A percentile compares a stretch with the other conserved stretches of the same genome.
These are phyloP conservation scores for Acipenser ruthenus DNA, from an alignment of 2,797 vertebrate genomes.

Conservation along the genomic window DNA sequence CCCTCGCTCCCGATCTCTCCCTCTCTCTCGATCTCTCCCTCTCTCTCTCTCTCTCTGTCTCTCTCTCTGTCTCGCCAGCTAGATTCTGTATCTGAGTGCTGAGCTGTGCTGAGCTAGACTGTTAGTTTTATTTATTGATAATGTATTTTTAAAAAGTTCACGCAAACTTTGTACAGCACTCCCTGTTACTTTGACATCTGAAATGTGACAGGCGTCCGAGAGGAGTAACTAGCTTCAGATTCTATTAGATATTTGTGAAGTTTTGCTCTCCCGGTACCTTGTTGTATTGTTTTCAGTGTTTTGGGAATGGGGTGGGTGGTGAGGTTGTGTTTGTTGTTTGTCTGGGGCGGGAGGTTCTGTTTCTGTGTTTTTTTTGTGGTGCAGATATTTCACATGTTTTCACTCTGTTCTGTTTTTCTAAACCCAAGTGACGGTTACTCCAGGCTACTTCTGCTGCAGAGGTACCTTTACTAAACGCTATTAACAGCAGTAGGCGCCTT, in stretches of 20 bases:
- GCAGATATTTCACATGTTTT: constrained; percentile 39
- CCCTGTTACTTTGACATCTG: background rate
- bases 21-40: constrained; percentile 18
- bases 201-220: constrained; percentile 18
- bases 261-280: background rate
- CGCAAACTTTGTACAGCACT: too few relatives aligned
- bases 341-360: constrained; percentile 11
- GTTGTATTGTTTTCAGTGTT: too few relatives aligned
- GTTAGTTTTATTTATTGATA: constrained; percentile 38
- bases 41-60: constrained; percentile 19
- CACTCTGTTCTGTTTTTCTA: constrained; percentile 63
- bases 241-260: constrained; percentile 5
- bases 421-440: constrained; percentile 63
- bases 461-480: constrained; percentile 55
- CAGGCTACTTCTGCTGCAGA: constrained; percentile 77
- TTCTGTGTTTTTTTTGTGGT: constrained; percentile 13
- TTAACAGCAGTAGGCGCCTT: too few relatives aligned
- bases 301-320: background rate
- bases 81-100: constrained; percentile 21
- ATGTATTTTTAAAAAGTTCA: too few relatives aligned
- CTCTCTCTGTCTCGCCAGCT: constrained; percentile 14
- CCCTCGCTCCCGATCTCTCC: constrained; percentile 45
- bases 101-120: constrained; percentile 54
- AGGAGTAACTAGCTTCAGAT: constrained; percentile 1
- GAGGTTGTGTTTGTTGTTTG: constrained; percentile 24